Evolutionary conservation across 2,113 vertebrate species (phyloP).

Genomic region (cattle (Bos taurus)): ARS-UCD2.0 NC_037330.1:88377001-88377500

Average conservation of each 20-base stretch:
- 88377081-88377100: not conserved
- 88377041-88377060: conserved; percentile 3
- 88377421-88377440: not conserved
- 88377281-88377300: not conserved
- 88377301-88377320: not conserved
- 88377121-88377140: not conserved
- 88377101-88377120: not conserved
- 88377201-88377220: not conserved
- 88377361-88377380: not conserved
- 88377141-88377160: not conserved
- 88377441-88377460: not conserved
- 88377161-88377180: not conserved
- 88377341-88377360: not conserved
- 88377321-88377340: not conserved
- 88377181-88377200: not conserved
- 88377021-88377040: not conserved
- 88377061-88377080: not conserved
- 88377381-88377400: not conserved
- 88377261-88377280: not conserved
- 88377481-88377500: no score
- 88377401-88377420: not conserved
- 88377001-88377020: no score
- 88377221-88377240: not conserved
- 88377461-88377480: not conserved
- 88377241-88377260: not conserved